Evolutionary conservation across 1,140 invertebrate genomes (phyloP), one percentile per base, ranked within the genome.

Genomic region (Panulirus ornatus): DNA sequence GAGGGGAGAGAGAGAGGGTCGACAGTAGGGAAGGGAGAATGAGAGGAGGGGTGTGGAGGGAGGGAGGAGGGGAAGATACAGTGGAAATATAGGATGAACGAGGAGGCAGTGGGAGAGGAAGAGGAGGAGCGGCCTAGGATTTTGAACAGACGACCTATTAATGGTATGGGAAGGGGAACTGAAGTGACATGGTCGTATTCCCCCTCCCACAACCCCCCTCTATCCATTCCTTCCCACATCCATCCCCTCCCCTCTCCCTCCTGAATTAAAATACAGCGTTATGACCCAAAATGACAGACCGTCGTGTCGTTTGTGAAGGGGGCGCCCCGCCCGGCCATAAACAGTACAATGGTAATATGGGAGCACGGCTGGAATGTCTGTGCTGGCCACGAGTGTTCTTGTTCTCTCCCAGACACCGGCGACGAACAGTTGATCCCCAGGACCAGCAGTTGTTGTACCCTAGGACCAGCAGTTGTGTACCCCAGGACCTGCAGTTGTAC

Each of bases 191-290:
- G 44, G 14, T 14, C 44, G 5, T 47, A 6, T 47, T 47, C 44
- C 44, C 14, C 14, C 44, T 47, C 14, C 44, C 14, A 11, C 44
- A 6, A 11, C 44, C 44, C 44, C 44, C 44, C 14, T 14, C 44
- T 47, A 5, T 14, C 44, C 44, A 5, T 6, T 47, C 44, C 14
- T 14, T 47, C 44, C 14, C 44, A 47, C 14, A 5, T 47, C 44
- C 51, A 47, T 47, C 14, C 44, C 14, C 44, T 47, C 44, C 5
- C 14, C 14, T 47, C 44, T 14, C 44, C 44, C 44, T 44, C 75
- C 40, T 44, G 40, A 78, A 44, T 78, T 44, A 78, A 78, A 78
- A 78, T 78, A 78, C 75, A 78, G 75, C 19, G 75, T 78, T 78
- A 78, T 78, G 75, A 44, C 75, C 75, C 75, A 9, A 47, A 78